These are phyloP conservation scores for Cephalopterus ornatus DNA, from an alignment of 2,113 vertebrate genomes.

Conservation along the genomic window DNA sequence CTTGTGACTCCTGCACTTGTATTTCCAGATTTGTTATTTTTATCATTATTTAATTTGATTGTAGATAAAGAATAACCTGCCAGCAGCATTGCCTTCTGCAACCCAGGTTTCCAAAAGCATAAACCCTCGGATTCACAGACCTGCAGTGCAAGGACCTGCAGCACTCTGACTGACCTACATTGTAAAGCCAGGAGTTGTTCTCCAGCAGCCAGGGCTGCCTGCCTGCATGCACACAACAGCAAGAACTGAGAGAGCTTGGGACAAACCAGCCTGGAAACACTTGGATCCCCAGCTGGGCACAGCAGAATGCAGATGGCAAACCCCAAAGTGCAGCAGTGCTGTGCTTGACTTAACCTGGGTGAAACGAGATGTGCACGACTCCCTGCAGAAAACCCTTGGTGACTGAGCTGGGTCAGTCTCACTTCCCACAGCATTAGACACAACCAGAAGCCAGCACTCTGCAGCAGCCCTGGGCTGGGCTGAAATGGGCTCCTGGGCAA, in stretches of 20 bases:
- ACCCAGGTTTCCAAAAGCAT: background rate
- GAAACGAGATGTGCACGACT: fast-evolving
- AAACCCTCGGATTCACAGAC: fast-evolving
- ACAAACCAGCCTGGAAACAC: background rate
- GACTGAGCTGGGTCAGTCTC: fast-evolving
- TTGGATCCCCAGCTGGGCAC: fast-evolving
- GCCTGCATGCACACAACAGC: fast-evolving
- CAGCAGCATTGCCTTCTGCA: background rate
- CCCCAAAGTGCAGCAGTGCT: background rate
- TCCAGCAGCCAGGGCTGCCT: background rate
- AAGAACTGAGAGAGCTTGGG: fast-evolving
- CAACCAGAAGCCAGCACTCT: fast-evolving
- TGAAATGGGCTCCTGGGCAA: background rate
- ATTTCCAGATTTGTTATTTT: background rate
- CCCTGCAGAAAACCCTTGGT: background rate
- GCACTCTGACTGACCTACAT: fast-evolving
- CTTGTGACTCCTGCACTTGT: background rate
- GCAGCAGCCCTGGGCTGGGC: background rate
- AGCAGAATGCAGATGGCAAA: fast-evolving
- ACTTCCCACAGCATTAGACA: fast-evolving
- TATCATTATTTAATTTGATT: background rate
- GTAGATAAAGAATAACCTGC: background rate
- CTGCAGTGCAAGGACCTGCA: background rate
- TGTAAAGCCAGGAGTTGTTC: background rate
- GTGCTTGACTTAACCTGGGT: fast-evolving